Base-by-base conservation (phyloP, 2,888 invertebrate genomes). In the Gymnocheta viridis region DNA sequence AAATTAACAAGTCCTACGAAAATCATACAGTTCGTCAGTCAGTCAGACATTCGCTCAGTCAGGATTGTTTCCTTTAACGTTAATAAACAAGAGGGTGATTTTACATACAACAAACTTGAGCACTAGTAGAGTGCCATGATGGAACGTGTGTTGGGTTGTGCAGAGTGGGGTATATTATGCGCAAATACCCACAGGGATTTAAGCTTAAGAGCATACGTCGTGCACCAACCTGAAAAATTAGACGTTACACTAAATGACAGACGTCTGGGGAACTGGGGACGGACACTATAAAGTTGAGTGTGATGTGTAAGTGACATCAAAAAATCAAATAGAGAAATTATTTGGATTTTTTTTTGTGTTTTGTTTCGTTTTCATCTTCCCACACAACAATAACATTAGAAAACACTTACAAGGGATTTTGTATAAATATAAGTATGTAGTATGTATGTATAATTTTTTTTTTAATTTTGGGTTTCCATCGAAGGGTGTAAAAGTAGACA, bases 251-350 rank as follows among this genome's bases (percentile, higher is more conserved):
- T 73, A 77, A 77, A 79, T 76, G 74, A 74, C 67, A 64, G 66
- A 73, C 69, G 79, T 64, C 62, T 51, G 66, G 66, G 51, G 41
- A 44, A 56, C 70, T 41, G 58, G 58, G 73, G 47, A 66, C 56
- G 54, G 29, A 54, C 38, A 32, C 41, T 54, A 70, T 35, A 29
- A 77, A 49, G 38, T 49, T 60, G 77, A 72, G 77, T 84, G 81
- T 84, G 84, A 84, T 84, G 84, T 81, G 84, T 84, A 81, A 84
- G 84, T 84, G 84, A 84, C 84, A 84, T 84, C 84, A 84, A 84
- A 81, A 84, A 84, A 84, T 84, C 84, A 84, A 84, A 84, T 81
- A 84, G 72, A 84, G 84, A 84, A 84, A 84, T 84, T 81, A 84
- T 81, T 73, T 32, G n/a, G 22, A 78, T 35, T 62, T 35, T 58